These are phyloP conservation scores for Asarcornis scutulata DNA, from an alignment of 2,113 vertebrate genomes.

Conservation along the genomic window DNA sequence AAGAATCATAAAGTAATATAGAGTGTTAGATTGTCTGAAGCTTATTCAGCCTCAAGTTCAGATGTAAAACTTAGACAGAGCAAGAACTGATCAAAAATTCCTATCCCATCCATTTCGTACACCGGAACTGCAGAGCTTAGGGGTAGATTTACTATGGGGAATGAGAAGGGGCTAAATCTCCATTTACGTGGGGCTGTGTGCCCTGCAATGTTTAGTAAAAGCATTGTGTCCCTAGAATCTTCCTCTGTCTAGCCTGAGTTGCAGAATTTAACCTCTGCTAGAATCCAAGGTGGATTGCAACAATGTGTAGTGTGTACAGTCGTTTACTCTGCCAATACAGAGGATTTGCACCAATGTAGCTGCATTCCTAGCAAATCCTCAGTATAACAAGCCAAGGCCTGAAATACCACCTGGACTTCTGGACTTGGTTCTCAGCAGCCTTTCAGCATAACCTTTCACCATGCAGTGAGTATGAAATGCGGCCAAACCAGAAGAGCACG, in stretches of 20 bases:
- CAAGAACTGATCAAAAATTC: background rate
- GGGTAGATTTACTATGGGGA: background rate
- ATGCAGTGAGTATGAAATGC: background rate
- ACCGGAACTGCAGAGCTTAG: background rate
- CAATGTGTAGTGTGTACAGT: accelerated
- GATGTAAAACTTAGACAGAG: background rate
- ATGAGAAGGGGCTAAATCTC: background rate
- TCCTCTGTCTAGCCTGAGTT: background rate
- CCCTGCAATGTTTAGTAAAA: background rate
- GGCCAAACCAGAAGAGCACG: background rate
- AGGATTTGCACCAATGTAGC: background rate
- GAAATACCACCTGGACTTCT: background rate
- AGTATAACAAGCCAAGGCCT: background rate
- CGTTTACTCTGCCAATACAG: background rate
- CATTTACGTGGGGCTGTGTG: background rate
- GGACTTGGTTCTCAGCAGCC: background rate
- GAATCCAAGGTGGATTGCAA: background rate
- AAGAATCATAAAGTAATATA: background rate
- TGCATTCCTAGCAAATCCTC: slow-evolving; percentile 11
- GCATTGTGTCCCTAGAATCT: background rate
- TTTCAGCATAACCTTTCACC: background rate
- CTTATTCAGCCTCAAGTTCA: background rate
- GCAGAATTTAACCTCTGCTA: background rate
- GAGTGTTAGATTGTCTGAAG: background rate
- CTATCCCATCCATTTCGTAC: background rate